Evolutionary conservation across 2,797 vertebrate species (phyloP).

Genomic region (Danio albolineatus): DNA sequence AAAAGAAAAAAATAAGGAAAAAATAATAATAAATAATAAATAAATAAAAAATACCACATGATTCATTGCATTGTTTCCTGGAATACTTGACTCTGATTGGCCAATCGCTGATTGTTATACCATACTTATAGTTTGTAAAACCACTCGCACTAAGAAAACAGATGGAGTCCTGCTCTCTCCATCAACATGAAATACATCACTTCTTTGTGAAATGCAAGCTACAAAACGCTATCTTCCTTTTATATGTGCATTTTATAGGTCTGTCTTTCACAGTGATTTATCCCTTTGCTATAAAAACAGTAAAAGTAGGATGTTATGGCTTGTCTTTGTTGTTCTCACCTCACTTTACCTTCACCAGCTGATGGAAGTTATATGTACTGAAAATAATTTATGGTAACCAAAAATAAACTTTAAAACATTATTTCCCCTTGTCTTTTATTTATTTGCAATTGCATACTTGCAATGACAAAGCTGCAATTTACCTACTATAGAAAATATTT

Average conservation of each 20-base stretch:
- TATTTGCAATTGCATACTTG: too few relatives aligned
- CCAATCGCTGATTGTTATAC: background rate
- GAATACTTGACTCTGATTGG: background rate
- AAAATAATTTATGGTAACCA: too few relatives aligned
- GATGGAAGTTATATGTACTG: background rate
- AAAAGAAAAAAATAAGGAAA: too few relatives aligned
- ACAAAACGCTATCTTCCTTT: conserved; percentile 37
- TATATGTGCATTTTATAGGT: conserved; percentile 50
- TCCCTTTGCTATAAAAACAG: conserved; percentile 16
- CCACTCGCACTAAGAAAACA: conserved; percentile 39
- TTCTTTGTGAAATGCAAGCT: conserved; percentile 27
- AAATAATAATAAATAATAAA: too few relatives aligned
- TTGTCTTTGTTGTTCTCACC: conserved; percentile 27
- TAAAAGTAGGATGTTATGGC: conserved; percentile 1
- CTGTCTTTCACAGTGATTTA: conserved; percentile 39
- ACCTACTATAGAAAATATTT: too few relatives aligned
- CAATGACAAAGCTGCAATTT: too few relatives aligned
- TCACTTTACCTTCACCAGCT: background rate
- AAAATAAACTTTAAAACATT: too few relatives aligned
- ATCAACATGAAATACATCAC: conserved; percentile 35
- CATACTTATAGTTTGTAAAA: background rate
- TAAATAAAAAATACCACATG: conserved; percentile 32
- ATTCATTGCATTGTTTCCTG: background rate
- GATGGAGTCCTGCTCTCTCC: conserved; percentile 26
- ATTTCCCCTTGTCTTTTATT: too few relatives aligned